phyloP scores from a whole-genome alignment of 2,797 vertebrate species.

The Manis pentadactyla region DNA sequence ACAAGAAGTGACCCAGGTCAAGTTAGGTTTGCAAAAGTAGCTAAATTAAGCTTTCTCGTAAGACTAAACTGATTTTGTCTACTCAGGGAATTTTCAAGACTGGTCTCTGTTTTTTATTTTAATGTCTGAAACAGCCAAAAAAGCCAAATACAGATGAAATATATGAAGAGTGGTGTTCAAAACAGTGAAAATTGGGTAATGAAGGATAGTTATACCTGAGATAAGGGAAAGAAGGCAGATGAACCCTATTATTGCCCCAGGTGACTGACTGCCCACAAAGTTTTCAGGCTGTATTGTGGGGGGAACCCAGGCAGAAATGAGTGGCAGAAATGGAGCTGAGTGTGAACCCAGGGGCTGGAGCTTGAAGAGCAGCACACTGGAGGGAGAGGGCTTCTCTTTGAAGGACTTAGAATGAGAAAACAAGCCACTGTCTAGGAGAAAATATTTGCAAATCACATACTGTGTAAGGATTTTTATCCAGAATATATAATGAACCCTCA shows the following conservation, averaged over 20 bases:
- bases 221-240: background rate
- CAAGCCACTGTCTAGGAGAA: background rate
- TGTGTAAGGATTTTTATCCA: background rate
- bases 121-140: background rate
- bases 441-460: background rate
- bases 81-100: background rate
- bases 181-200: background rate
- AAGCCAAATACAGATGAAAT: background rate
- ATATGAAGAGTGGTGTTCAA: background rate
- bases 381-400: background rate
- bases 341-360: background rate
- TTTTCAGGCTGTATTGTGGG: background rate
- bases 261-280: background rate
- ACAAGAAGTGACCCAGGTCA: background rate
- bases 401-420: background rate
- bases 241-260: rapidly evolving
- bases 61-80: background rate
- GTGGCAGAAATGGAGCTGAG: background rate
- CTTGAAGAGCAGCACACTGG: background rate
- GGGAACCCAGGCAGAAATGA: background rate
- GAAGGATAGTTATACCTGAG: background rate
- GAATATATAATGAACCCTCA: background rate
- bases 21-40: background rate
- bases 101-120: background rate
- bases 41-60: background rate